phyloP scores from a whole-genome alignment of 2,113 vertebrate species.

The Otus sunia region DNA sequence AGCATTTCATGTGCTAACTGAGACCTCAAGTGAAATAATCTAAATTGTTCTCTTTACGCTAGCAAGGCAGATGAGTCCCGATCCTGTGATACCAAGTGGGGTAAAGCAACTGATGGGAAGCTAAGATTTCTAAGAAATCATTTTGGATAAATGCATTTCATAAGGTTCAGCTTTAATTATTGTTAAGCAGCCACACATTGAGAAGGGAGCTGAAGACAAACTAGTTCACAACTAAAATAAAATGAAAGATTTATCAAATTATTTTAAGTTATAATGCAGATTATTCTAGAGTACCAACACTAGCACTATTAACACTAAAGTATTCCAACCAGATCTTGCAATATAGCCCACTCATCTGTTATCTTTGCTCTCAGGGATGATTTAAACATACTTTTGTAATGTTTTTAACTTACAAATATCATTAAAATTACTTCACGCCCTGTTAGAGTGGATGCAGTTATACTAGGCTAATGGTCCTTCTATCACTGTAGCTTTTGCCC shows the following conservation, averaged over 20 bases:
- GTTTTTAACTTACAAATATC: neutral
- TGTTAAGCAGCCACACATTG: neutral
- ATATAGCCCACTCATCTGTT: neutral
- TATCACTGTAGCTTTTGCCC: neutral
- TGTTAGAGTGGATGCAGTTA: neutral
- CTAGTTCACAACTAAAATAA: neutral
- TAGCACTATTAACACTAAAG: neutral
- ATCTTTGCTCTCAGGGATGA: neutral
- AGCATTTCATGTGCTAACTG: neutral
- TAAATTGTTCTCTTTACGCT: neutral
- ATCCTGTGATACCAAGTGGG: neutral
- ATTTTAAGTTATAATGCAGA: neutral
- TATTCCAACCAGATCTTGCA: neutral
- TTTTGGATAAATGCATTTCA: neutral
- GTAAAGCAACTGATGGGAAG: neutral
- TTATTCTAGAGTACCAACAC: neutral
- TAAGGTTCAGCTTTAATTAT: neutral
- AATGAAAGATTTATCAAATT: neutral
- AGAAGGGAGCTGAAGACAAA: neutral
- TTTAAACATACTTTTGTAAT: neutral
- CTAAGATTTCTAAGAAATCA: neutral
- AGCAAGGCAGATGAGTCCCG: neutral
- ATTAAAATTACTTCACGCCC: neutral
- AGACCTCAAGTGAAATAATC: neutral
- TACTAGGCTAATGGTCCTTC: accelerated